A percentile compares a stretch with the other conserved stretches of the same genome.
Conservation (phyloP, 1,140 invertebrate species). For the Neomicropteryx cornuta region DNA sequence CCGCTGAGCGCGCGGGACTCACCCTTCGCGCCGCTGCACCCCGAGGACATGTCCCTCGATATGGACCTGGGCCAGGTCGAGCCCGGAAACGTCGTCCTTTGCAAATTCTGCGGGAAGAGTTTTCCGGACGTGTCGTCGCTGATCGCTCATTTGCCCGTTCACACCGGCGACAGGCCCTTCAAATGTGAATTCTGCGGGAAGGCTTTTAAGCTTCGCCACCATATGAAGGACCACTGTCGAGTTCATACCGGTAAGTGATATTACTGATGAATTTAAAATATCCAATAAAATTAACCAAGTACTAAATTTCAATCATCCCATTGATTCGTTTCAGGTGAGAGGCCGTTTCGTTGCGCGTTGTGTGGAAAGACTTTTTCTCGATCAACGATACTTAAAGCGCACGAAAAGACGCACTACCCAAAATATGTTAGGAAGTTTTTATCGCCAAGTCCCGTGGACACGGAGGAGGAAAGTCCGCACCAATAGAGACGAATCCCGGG, state of each 20-base stretch:
- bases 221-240: conserved; percentile 88
- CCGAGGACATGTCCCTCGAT: conserved; percentile 38
- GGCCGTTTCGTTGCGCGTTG: conserved; percentile 76
- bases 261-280: too few species aligned
- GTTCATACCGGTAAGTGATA: conserved; percentile 65
- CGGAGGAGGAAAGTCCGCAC: conserved; percentile 65
- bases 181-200: conserved; percentile 87
- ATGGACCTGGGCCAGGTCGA: conserved; percentile 41
- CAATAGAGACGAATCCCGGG: conserved; percentile 39
- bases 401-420: conserved; percentile 85
- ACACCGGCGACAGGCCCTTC: conserved; percentile 79
- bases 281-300: too few species aligned
- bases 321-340: conserved; percentile 46
- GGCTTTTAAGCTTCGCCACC: conserved; percentile 79
- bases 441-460: conserved; percentile 72
- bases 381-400: conserved; percentile 80
- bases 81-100: conserved; percentile 66
- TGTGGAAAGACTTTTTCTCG: conserved; percentile 85
- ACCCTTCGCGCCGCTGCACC: conserved; percentile 26
- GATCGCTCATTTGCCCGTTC: conserved; percentile 74
- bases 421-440: conserved; percentile 80
- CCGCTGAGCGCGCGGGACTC: conserved; percentile 6
- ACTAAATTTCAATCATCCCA: background rate
- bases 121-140: conserved; percentile 79
- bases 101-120: conserved; percentile 83